Conservation (phyloP, 2,888 invertebrate genomes). For the Bombyx huttoni region DNA sequence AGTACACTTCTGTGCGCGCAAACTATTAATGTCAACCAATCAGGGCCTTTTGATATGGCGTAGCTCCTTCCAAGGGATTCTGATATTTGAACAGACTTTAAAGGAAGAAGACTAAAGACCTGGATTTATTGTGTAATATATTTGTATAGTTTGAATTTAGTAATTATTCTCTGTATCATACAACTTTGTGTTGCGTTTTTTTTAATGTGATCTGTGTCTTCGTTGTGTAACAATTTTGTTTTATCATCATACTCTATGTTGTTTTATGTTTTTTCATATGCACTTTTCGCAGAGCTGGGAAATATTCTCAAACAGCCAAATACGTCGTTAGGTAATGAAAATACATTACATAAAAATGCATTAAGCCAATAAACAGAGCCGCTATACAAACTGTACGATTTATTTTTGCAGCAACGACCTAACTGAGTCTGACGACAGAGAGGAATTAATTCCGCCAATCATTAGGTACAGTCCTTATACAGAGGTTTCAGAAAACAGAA, state of each 20-base stretch:
- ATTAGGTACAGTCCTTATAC: constrained; percentile 49
- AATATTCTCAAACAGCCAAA: background rate
- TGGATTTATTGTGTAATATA: no score
- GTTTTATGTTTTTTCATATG: background rate
- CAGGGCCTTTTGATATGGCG: no score
- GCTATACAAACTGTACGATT: constrained; percentile 24
- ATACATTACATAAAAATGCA: background rate
- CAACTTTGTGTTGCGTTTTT: background rate
- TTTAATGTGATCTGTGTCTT: background rate
- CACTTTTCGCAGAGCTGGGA: background rate
- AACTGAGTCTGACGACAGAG: constrained; percentile 35
- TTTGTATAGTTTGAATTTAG: no score
- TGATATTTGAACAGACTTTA: no score
- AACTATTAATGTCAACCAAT: no score
- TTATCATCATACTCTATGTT: background rate
- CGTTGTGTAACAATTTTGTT: background rate
- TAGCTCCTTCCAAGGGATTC: no score
- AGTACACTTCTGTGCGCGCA: constrained; percentile 6
- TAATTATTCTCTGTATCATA: constrained; percentile 9
- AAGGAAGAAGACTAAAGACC: no score
- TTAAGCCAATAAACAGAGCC: constrained; percentile 14
- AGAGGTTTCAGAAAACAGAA: constrained; percentile 13
- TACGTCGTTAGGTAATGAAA: constrained; percentile 48
- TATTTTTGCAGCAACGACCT: constrained; percentile 49
- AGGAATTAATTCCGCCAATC: constrained; percentile 35